Evolutionary conservation across 2,797 vertebrate species (phyloP).

Genomic region (Liasis olivaceus): DNA sequence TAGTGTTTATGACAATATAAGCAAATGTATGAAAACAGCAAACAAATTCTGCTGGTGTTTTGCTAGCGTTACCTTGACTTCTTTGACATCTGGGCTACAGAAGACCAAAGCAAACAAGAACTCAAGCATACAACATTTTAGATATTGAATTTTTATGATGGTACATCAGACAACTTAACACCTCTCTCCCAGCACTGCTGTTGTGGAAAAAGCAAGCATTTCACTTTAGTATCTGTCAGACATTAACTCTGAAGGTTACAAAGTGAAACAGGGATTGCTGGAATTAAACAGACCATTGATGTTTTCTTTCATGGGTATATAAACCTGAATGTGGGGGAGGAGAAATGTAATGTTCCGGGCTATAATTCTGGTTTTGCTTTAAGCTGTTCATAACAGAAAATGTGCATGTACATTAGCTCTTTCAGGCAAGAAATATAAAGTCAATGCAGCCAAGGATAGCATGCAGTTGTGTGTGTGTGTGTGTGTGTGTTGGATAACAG

Average conservation of each 20-base stretch:
- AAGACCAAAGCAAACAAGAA: background rate
- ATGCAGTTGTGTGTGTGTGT: background rate
- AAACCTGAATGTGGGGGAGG: background rate
- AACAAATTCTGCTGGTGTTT: slow-evolving; percentile 17
- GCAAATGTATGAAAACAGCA: background rate
- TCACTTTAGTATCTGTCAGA: slow-evolving; percentile 19
- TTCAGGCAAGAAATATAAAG: slow-evolving; percentile 13
- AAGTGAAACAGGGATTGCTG: background rate
- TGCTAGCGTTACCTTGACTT: slow-evolving; percentile 4
- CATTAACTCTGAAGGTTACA: background rate
- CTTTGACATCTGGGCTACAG: background rate
- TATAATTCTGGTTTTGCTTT: background rate
- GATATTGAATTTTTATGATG: background rate
- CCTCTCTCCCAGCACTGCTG: background rate
- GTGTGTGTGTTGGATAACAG: background rate
- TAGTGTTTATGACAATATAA: slow-evolving; percentile 2
- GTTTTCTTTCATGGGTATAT: background rate
- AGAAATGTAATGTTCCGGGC: background rate
- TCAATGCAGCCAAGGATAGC: background rate
- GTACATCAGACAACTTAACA: background rate
- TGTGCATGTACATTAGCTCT: background rate
- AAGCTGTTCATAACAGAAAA: background rate
- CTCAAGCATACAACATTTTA: background rate
- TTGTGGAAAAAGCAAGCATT: background rate
- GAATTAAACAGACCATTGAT: background rate